Conservation (phyloP, 2,888 invertebrate genomes). For the Nomada ferruginata region DNA sequence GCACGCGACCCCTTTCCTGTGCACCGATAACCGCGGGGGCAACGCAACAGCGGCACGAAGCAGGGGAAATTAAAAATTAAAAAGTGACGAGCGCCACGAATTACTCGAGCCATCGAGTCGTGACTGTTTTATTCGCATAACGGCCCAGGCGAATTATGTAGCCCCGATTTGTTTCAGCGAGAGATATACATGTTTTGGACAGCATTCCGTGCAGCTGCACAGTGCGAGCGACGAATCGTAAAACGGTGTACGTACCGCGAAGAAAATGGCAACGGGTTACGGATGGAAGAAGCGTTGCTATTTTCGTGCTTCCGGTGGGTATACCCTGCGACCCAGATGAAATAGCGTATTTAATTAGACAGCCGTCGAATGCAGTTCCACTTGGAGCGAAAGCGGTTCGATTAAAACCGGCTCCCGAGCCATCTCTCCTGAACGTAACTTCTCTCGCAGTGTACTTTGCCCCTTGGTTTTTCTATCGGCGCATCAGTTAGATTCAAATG, state of each 20-base stretch:
- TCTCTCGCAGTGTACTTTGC: too few relatives aligned
- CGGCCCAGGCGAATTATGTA: slow-evolving; percentile 26
- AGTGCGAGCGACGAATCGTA: slow-evolving; percentile 17
- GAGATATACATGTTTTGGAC: slow-evolving; percentile 3
- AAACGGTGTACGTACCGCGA: slow-evolving; percentile 21
- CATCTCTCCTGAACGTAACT: too few relatives aligned
- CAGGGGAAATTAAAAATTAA: slow-evolving; percentile 46
- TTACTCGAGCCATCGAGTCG: not conserved
- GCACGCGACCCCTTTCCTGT: slow-evolving; percentile 27
- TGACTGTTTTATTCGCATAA: not conserved
- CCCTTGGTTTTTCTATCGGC: too few relatives aligned
- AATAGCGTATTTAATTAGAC: not conserved
- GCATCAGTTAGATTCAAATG: too few relatives aligned
- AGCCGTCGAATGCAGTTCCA: slow-evolving; percentile 23
- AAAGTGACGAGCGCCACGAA: not conserved
- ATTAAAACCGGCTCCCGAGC: not conserved
- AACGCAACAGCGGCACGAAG: slow-evolving; percentile 2
- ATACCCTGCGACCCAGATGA: slow-evolving; percentile 22
- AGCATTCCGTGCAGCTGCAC: slow-evolving; percentile 17
- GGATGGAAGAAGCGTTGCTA: slow-evolving; percentile 43
- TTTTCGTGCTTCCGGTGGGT: slow-evolving; percentile 43
- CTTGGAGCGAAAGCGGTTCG: not conserved
- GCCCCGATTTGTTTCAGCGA: slow-evolving; percentile 22
- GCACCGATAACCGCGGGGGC: slow-evolving; percentile 30
- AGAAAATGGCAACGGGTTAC: slow-evolving; percentile 45